phyloP scores from a whole-genome alignment of 1,140 invertebrate genomes.

The Caerostris extrusa region DNA sequence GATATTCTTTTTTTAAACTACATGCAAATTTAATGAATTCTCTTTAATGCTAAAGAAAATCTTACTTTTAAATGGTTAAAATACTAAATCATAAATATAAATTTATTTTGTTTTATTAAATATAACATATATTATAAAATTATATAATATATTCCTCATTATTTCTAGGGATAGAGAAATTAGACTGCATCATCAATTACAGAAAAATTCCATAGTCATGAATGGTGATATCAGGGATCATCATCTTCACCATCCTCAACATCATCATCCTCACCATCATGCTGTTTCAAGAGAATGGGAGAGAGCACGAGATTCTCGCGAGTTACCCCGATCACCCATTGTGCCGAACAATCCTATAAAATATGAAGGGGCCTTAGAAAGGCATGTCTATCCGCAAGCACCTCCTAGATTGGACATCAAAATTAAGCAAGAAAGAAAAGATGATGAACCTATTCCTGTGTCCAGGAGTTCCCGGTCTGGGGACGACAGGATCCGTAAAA shows the following conservation, averaged over 20 bases:
- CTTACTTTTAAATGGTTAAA: not conserved
- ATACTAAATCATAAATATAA: too few relatives aligned
- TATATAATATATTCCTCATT: not conserved
- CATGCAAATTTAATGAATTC: not conserved
- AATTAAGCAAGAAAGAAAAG: conserved; percentile 75
- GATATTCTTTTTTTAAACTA: too few relatives aligned
- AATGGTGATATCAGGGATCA: conserved; percentile 75
- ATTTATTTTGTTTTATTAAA: too few relatives aligned
- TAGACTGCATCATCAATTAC: conserved; percentile 68
- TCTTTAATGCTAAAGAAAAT: not conserved
- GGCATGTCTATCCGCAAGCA: conserved; percentile 17
- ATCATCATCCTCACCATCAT: conserved; percentile 62
- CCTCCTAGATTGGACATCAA: conserved; percentile 64
- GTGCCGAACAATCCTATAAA: conserved; percentile 58
- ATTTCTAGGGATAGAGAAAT: conserved; percentile 64
- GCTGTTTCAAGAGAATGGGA: conserved; percentile 38
- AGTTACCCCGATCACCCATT: conserved; percentile 58
- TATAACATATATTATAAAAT: too few relatives aligned
- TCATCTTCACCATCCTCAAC: conserved; percentile 68
- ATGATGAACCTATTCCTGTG: conserved; percentile 63
- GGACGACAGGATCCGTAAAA: conserved; percentile 71
- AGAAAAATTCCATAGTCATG: conserved; percentile 72
- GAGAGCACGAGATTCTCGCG: conserved; percentile 33
- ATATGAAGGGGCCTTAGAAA: conserved; percentile 65
- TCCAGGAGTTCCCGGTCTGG: conserved; percentile 26